Base-by-base conservation (phyloP, 2,797 vertebrate species). In the Mormyrus hasselquistii region DNA sequence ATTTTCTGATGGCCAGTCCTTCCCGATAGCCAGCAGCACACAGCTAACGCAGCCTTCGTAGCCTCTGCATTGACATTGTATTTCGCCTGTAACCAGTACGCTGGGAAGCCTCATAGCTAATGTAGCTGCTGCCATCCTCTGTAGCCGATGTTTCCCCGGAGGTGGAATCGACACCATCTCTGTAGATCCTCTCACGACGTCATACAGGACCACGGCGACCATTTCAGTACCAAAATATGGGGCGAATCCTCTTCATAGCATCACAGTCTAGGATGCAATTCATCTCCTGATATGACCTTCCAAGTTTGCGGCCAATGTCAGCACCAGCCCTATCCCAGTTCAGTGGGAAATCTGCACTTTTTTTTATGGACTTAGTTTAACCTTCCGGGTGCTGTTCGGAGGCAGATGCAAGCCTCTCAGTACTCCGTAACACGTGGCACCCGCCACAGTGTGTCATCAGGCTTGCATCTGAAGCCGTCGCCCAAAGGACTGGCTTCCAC, bases 401-500 rank as follows among this genome's bases (percentile, higher is more conserved):
- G 65, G 52, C 25, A 25, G 84, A 82, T 10, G 25, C 49, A 7
- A 52, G 49, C 49, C 53, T 47, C n/a, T 22, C 57, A 73, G 73
- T 55, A 53, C 79, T 76, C 25, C 22, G 47, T 76, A 65, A 59
- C 49, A 47, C 59, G 57, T 4, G 7, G 41, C 1, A 5, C 84
- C 84, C 44, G 16, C 25, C 65, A 19, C 22, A 0, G n/a, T 22
- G 6, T 34, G 34, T 86, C 38, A 25, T 49, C 22, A 41, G 10
- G 49, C 49, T 87, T 10, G 44, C 52, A 73, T 91, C 49, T 90
- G 69, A 87, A 88, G 89, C 82, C 89, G 90, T 91, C 91, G 88
- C 88, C 85, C 89, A 89, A 87, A 88, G 89, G 85, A 90, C 88
- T 73, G 87, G 44, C 90, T 12, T 83, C 89, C 89, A 86, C 47